Conservation (phyloP, 1,140 invertebrate genomes). For the Diachasma alloeum region DNA sequence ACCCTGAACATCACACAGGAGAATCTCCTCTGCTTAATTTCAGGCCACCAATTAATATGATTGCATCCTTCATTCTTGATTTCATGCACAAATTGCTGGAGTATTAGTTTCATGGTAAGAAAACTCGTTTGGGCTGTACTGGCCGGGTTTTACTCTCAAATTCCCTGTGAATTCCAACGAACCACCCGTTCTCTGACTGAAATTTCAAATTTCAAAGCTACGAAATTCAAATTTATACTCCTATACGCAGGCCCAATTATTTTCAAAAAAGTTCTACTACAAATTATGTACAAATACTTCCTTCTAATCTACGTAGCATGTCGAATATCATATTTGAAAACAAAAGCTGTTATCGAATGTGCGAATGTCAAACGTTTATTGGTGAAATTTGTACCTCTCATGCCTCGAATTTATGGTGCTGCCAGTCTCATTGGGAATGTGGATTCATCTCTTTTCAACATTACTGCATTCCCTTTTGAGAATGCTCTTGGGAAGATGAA, state of each 20-base stretch:
- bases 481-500: slow-evolving; percentile 7
- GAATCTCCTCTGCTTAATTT: slow-evolving; percentile 14
- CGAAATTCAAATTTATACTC: slow-evolving; percentile 2
- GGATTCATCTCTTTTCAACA: not conserved
- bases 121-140: not conserved
- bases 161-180: slow-evolving; percentile 11
- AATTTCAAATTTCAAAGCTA: slow-evolving; percentile 15
- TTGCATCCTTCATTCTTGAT: slow-evolving; percentile 35
- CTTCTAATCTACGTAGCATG: not conserved
- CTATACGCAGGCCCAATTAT: not conserved
- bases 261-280: slow-evolving; percentile 7
- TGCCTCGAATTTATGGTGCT: not conserved
- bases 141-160: not conserved
- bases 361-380: not conserved
- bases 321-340: not conserved
- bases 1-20: slow-evolving; percentile 15
- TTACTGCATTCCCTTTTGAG: slow-evolving; percentile 5
- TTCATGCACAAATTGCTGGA: slow-evolving; percentile 40
- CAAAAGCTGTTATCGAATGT: not conserved
- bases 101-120: slow-evolving; percentile 26
- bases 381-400: not conserved
- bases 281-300: slow-evolving; percentile 8
- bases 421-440: not conserved
- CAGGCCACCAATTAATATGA: slow-evolving; percentile 26
- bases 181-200: not conserved